These are phyloP conservation scores for Ovibos moschatus DNA, from an alignment of 2,113 vertebrate species.

Conservation along the genomic window DNA sequence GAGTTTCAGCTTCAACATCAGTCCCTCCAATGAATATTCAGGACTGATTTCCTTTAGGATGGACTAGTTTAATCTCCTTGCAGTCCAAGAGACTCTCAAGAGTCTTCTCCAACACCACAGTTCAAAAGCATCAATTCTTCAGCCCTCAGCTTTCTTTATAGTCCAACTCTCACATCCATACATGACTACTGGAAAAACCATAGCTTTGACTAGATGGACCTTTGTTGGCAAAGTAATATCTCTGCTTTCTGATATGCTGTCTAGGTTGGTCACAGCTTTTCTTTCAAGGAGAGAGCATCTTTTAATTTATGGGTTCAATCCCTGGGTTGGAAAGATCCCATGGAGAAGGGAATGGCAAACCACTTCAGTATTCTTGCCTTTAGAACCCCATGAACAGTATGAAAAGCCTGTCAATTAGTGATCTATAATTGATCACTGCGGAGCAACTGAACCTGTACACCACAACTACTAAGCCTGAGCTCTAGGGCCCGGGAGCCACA, in stretches of 20 bases:
- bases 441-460: neutral
- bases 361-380: neutral
- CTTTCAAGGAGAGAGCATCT: neutral
- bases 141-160: neutral
- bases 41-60: neutral
- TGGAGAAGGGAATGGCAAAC: neutral
- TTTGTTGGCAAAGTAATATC: neutral
- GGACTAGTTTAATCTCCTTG: neutral
- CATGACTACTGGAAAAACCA: neutral
- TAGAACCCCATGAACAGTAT: neutral
- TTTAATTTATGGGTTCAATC: neutral
- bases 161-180: neutral
- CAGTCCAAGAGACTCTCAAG: neutral
- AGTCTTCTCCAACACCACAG: neutral
- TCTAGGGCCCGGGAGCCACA: neutral
- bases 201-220: neutral
- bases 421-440: neutral
- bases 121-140: neutral
- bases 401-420: neutral
- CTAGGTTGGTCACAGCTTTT: neutral
- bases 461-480: neutral
- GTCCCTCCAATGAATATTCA: neutral
- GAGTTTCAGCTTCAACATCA: neutral
- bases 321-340: neutral
- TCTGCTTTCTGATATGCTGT: neutral